Evolutionary conservation across 2,113 vertebrate genomes (phyloP), one percentile per base, ranked within the genome.

Genomic region (Alligator mississippiensis): DNA sequence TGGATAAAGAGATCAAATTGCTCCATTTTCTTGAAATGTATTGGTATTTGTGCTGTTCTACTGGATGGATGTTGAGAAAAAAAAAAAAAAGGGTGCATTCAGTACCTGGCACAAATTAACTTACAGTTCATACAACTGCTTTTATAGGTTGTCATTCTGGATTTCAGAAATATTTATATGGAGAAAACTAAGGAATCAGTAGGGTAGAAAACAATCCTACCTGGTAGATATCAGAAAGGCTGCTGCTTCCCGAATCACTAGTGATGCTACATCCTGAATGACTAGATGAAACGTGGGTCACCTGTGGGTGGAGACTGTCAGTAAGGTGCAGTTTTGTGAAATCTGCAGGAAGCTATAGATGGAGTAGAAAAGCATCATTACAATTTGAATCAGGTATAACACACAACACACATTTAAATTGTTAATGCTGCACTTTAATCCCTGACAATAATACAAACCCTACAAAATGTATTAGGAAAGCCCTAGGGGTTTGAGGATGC

Each of bases 261-360:
- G 99, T 99, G 98, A 99, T 99, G 98, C 99, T 99, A 99, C 99
- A 99, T 99, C 99, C 99, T 98, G 99, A 99, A 95, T 99, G 99
- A 98, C 99, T 99, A 95, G 99, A 99, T 90, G 99, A 99, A 87
- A 99, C 99, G 98, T 99, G 99, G 96, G 99, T 99, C 99, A 99
- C 99, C 99, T 99, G 99, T 96, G 99, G 99, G 98, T 99, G 99
- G 97, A 99, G 98, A 98, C 99, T 99, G 98, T 99, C 99, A 95
- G 99, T 98, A 98, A 99, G 99, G 98, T 99, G 99, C 85, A 99
- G 98, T 97, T 99, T 99, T 98, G 98, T 99, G 98, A 99, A 99
- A 98, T 99, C 99, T 98, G 99, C 99, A 95, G 99, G 99, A 96
- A 99, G 99, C 98, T 98, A 96, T n/a, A 96, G 96, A 93, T 94